Evolutionary conservation across 2,797 vertebrate genomes (phyloP).

Genomic region (Hephaestus fuliginosus): DNA sequence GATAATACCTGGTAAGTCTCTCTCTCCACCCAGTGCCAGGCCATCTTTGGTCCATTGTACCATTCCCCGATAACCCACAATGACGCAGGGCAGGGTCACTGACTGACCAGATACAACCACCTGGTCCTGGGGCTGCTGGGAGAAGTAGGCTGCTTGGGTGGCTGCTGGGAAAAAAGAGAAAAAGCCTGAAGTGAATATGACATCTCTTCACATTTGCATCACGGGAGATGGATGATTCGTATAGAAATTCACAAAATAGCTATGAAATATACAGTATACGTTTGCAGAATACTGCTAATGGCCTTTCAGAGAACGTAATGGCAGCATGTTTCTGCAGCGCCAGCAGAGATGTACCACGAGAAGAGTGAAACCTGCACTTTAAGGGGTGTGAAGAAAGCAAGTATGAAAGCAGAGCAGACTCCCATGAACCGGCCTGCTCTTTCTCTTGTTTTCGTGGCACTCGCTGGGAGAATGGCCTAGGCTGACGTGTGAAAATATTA

Average conservation of each 20-base stretch:
- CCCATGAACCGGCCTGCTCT: slow-evolving; percentile 13
- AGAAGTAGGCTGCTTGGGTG: slow-evolving; percentile 90
- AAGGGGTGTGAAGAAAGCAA: slow-evolving; percentile 11
- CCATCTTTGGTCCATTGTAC: slow-evolving; percentile 97
- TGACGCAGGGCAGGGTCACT: slow-evolving; percentile 89
- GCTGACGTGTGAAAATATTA: slow-evolving; percentile 52
- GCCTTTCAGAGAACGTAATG: slow-evolving; percentile 29
- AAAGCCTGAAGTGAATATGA: slow-evolving; percentile 30
- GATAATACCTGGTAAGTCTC: slow-evolving; percentile 90
- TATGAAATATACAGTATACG: not conserved
- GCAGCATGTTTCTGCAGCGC: slow-evolving; percentile 39
- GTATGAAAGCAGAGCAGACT: slow-evolving; percentile 26
- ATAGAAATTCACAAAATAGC: slow-evolving; percentile 31
- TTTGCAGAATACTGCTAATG: slow-evolving; percentile 22
- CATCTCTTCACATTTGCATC: slow-evolving; percentile 16
- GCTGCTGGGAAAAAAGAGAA: slow-evolving; percentile 68
- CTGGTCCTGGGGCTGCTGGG: slow-evolving; percentile 92
- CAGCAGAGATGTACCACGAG: slow-evolving; percentile 39
- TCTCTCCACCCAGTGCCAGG: slow-evolving; percentile 91
- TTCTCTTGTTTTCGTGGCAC: slow-evolving; percentile 49
- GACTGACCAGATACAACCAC: slow-evolving; percentile 89
- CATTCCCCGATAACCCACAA: slow-evolving; percentile 89
- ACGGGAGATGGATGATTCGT: slow-evolving; percentile 4
- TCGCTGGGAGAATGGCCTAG: slow-evolving; percentile 45
- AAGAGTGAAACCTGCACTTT: slow-evolving; percentile 42